A percentile compares a stretch with the other conserved stretches of the same genome.
Evolutionary conservation across 2,888 invertebrate genomes (phyloP).

Genomic region (Orchesella flavescens): DNA sequence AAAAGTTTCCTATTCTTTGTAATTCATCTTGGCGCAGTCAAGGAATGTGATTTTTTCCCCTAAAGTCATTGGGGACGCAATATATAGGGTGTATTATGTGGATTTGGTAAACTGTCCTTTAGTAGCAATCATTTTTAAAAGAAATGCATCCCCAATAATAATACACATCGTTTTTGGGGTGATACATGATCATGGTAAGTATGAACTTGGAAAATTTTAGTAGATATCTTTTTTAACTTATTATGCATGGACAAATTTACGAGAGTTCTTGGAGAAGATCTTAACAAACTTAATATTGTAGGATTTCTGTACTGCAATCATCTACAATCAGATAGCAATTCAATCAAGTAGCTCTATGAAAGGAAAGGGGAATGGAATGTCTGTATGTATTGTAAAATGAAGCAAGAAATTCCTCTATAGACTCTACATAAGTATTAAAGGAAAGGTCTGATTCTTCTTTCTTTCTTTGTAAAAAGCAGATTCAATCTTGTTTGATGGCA

Average conservation of each 20-base stretch:
- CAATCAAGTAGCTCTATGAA: constrained; percentile 50
- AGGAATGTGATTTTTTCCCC: not conserved
- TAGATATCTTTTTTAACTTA: constrained; percentile 33
- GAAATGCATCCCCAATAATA: not conserved
- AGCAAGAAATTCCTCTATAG: not conserved
- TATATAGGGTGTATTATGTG: constrained; percentile 1
- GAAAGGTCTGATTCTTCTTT: constrained; percentile 54
- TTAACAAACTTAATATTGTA: constrained; percentile 4
- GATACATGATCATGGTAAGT: not conserved
- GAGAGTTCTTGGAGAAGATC: constrained; percentile 24
- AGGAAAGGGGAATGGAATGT: not conserved
- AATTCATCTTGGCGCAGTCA: constrained; percentile 12
- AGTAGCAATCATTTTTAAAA: not conserved
- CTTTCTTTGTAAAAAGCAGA: constrained; percentile 59
- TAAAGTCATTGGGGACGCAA: not conserved
- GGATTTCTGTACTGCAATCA: constrained; percentile 43
- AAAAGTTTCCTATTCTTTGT: not conserved
- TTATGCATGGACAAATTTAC: constrained; percentile 41
- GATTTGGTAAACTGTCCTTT: constrained; percentile 12
- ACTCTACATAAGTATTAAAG: constrained; percentile 18
- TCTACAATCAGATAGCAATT: constrained; percentile 64
- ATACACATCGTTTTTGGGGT: not conserved
- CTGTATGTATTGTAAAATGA: constrained; percentile 18
- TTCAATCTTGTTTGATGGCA: constrained; percentile 63
- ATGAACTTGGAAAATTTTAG: constrained; percentile 29